These are phyloP conservation scores for Patella ulyssiponensis DNA, from an alignment of 2,888 invertebrate species.

Conservation along the genomic window DNA sequence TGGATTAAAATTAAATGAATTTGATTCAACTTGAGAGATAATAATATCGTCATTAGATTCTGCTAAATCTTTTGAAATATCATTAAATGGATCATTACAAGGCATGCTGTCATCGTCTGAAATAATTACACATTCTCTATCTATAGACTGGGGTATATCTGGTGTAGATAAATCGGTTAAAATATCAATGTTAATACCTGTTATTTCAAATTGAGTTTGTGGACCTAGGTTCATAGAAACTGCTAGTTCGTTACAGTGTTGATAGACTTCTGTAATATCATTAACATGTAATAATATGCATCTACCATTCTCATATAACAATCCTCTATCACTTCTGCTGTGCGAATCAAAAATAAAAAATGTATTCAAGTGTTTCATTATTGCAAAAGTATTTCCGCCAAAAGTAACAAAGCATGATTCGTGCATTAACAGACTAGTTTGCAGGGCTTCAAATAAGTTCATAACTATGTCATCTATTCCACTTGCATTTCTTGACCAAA, in stretches of 20 bases:
- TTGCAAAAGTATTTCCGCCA: neutral
- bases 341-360: constrained; percentile 1
- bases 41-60: neutral
- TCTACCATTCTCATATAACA: neutral
- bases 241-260: too few species aligned
- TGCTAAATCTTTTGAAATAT: neutral
- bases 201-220: too few species aligned
- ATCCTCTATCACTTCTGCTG: neutral
- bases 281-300: neutral
- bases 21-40: neutral
- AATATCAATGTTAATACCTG: too few species aligned
- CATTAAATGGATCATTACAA: too few species aligned
- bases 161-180: too few species aligned
- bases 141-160: too few species aligned
- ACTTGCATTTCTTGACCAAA: neutral
- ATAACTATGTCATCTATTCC: neutral
- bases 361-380: neutral
- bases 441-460: neutral
- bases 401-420: neutral
- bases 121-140: too few species aligned
- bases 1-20: neutral
- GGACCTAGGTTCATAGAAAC: too few species aligned
- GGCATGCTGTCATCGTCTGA: too few species aligned
- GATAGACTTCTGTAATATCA: too few species aligned
- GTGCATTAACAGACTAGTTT: neutral